These are phyloP conservation scores for Aproaerema taeniolella DNA, from an alignment of 2,888 invertebrate species.

Conservation along the genomic window DNA sequence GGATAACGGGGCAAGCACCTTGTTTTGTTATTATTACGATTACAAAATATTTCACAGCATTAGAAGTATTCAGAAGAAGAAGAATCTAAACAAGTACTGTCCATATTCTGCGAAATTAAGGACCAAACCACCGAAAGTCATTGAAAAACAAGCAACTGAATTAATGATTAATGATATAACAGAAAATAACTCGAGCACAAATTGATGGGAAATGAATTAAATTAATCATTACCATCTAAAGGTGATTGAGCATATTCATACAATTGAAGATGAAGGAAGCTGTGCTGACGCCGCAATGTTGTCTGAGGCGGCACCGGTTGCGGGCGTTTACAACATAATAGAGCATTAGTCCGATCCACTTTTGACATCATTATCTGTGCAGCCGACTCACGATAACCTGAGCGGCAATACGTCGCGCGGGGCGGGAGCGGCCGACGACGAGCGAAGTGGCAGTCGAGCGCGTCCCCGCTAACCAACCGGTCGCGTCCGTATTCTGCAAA, in stretches of 20 bases:
- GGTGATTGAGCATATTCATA: constrained; percentile 35
- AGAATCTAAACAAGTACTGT: too few species aligned
- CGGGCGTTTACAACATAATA: constrained; percentile 69
- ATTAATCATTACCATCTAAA: constrained; percentile 38
- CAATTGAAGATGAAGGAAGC: constrained; percentile 25
- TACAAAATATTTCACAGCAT: too few species aligned
- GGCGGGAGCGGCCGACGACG: constrained; percentile 21
- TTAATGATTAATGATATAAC: constrained; percentile 13
- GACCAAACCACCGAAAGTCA: too few species aligned
- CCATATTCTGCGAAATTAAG: too few species aligned
- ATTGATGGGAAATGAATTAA: constrained; percentile 40
- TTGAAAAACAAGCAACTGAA: too few species aligned
- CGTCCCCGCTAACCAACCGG: constrained; percentile 47
- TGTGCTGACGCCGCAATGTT: constrained; percentile 42
- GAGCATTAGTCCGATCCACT: constrained; percentile 75
- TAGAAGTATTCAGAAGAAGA: too few species aligned
- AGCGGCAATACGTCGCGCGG: constrained; percentile 57
- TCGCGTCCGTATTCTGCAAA: constrained; percentile 38
- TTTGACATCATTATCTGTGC: constrained; percentile 76
- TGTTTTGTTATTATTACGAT: too few species aligned
- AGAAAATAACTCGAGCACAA: constrained; percentile 23
- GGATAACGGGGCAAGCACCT: constrained; percentile 4
- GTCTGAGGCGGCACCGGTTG: constrained; percentile 32
- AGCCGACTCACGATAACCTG: constrained; percentile 72
- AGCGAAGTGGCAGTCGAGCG: constrained; percentile 70